Evolutionary conservation across 2,113 vertebrate genomes (phyloP).

Genomic region (Pterocles gutturalis): DNA sequence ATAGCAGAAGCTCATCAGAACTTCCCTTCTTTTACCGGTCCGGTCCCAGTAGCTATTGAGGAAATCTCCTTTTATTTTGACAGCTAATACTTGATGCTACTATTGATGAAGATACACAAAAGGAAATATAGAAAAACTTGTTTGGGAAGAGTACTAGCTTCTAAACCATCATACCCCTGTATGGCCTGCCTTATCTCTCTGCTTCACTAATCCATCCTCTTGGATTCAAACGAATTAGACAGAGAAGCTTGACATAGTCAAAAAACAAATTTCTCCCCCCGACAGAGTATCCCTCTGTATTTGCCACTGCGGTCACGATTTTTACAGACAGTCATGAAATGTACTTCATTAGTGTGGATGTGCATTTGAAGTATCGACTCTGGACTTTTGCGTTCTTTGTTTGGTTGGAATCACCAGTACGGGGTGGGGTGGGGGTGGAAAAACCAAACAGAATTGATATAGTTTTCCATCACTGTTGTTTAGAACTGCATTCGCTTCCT

Average conservation of each 20-base stretch:
- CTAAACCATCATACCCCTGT: background rate
- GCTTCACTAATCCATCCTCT: background rate
- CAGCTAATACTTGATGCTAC: background rate
- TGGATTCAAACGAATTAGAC: background rate
- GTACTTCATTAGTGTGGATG: background rate
- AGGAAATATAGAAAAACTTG: background rate
- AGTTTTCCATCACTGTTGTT: background rate
- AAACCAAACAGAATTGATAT: accelerated
- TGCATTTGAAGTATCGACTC: background rate
- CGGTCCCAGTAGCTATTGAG: background rate
- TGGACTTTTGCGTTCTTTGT: background rate
- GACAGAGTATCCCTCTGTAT: background rate
- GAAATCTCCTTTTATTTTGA: background rate
- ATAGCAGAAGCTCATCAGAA: background rate
- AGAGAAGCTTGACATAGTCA: background rate
- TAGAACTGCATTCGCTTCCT: background rate
- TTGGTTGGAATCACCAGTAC: background rate
- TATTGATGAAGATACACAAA: accelerated
- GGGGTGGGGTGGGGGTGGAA: accelerated
- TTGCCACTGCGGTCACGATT: background rate
- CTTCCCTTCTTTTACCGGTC: background rate
- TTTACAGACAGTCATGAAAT: background rate
- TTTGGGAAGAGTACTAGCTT: background rate
- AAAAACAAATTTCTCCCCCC: background rate
- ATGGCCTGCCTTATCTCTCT: background rate